Evolutionary conservation across 2,113 vertebrate species (phyloP).

Genomic region (Trematomus loennbergii): DNA sequence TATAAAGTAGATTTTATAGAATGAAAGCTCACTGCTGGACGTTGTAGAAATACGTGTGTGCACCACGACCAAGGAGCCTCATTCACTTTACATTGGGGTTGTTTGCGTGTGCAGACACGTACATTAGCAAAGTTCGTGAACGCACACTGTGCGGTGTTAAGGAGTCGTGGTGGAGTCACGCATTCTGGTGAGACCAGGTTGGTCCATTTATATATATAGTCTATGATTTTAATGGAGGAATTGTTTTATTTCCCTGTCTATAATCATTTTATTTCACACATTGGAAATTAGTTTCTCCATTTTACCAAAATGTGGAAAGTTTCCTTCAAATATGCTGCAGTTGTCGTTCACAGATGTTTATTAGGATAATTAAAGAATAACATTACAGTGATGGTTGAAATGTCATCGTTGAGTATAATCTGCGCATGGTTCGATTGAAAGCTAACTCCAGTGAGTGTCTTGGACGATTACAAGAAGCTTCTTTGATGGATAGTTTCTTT

Average conservation of each 20-base stretch:
- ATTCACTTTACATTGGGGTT: too few species aligned
- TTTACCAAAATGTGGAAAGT: neutral
- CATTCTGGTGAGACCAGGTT: too few species aligned
- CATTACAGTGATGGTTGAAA: neutral
- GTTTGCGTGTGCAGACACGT: too few species aligned
- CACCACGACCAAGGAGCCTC: too few species aligned
- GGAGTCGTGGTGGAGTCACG: too few species aligned
- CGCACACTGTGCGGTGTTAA: too few species aligned
- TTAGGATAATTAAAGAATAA: neutral
- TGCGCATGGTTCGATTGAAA: neutral
- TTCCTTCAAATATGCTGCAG: neutral
- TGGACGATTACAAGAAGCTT: neutral
- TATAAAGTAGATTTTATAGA: too few species aligned
- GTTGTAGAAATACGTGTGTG: too few species aligned
- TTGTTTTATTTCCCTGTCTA: neutral
- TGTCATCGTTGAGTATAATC: neutral
- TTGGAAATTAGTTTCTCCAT: neutral
- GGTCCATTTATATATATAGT: too few species aligned
- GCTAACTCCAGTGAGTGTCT: neutral
- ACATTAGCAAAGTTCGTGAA: too few species aligned
- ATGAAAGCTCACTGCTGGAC: too few species aligned
- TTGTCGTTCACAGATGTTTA: neutral
- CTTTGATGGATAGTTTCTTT: constrained; percentile 13
- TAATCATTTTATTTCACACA: neutral
- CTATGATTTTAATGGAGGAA: neutral